These are phyloP conservation scores for Cherax destructor DNA, from an alignment of 1,140 invertebrate genomes.

Conservation along the genomic window DNA sequence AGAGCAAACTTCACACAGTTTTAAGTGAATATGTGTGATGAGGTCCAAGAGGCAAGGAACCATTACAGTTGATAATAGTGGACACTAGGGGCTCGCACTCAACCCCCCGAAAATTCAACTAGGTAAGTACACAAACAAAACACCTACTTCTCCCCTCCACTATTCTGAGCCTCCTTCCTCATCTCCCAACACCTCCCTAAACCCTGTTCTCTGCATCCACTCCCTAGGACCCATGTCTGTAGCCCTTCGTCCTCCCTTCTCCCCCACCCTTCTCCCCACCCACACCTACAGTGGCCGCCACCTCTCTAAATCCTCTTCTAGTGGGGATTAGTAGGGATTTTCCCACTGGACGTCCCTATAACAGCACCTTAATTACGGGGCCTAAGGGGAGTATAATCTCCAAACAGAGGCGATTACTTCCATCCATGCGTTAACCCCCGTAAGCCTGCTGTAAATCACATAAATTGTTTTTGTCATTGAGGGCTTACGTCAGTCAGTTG, in stretches of 20 bases:
- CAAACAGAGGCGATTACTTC: slow-evolving; percentile 28
- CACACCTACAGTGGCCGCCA: neutral
- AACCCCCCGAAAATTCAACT: too few species aligned
- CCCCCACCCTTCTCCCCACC: neutral
- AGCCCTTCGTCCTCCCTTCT: neutral
- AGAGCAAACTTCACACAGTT: too few species aligned
- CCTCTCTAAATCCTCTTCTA: neutral
- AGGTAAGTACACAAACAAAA: too few species aligned
- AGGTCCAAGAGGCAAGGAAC: too few species aligned
- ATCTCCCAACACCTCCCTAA: neutral
- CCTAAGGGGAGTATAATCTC: slow-evolving; percentile 10
- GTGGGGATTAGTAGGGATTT: slow-evolving; percentile 3
- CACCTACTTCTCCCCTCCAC: too few species aligned
- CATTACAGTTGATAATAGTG: too few species aligned
- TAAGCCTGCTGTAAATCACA: slow-evolving; percentile 39
- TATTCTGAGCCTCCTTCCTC: neutral
- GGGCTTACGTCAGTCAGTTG: slow-evolving; percentile 10
- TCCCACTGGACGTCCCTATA: slow-evolving; percentile 10
- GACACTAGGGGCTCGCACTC: too few species aligned
- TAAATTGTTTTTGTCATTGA: slow-evolving; percentile 36
- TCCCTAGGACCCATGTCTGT: neutral
- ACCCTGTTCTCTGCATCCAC: neutral
- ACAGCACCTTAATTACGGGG: slow-evolving; percentile 23
- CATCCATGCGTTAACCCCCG: slow-evolving; percentile 12
- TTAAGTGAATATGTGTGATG: too few species aligned